phyloP scores from a whole-genome alignment of 2,888 invertebrate genomes.

The Campoplex nolae region DNA sequence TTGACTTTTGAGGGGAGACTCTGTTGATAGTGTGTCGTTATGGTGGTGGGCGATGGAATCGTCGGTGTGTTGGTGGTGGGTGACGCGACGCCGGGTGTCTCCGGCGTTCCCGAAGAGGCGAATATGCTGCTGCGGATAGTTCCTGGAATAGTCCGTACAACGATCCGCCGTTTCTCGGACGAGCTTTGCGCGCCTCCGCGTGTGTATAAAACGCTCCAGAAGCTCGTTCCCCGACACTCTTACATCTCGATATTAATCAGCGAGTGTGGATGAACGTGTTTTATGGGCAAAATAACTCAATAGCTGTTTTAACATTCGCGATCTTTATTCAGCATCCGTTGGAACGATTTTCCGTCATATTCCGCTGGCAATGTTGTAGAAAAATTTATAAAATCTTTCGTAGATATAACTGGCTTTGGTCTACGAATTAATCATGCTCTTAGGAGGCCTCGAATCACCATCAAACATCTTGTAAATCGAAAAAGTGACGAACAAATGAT shows the following conservation, averaged over 20 bases:
- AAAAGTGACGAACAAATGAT: neutral
- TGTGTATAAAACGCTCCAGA: constrained; percentile 3
- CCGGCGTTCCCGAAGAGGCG: constrained; percentile 45
- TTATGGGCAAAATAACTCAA: neutral
- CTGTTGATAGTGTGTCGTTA: constrained; percentile 23
- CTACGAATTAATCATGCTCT: neutral
- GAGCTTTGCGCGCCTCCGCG: constrained; percentile 4
- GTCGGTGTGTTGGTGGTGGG: constrained; percentile 36
- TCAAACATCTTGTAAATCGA: neutral
- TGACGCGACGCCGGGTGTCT: constrained; percentile 59
- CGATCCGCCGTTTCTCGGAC: constrained; percentile 63
- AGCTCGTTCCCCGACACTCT: constrained; percentile 4
- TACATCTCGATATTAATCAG: neutral
- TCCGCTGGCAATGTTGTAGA: too few relatives aligned
- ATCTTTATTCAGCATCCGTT: neutral
- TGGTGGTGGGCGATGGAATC: constrained; percentile 28
- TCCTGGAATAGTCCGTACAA: constrained; percentile 73
- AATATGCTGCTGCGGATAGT: constrained; percentile 43
- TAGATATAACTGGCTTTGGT: too few relatives aligned
- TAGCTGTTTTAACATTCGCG: neutral
- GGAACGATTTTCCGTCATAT: neutral
- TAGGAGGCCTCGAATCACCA: neutral
- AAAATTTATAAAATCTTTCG: too few relatives aligned
- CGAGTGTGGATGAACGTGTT: neutral
- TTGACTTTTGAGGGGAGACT: constrained; percentile 20